Percentiles rank a stretch among this genome's conserved stretches.
phyloP scores from a whole-genome alignment of 2,113 vertebrate species.

The Physeter macrocephalus region DNA sequence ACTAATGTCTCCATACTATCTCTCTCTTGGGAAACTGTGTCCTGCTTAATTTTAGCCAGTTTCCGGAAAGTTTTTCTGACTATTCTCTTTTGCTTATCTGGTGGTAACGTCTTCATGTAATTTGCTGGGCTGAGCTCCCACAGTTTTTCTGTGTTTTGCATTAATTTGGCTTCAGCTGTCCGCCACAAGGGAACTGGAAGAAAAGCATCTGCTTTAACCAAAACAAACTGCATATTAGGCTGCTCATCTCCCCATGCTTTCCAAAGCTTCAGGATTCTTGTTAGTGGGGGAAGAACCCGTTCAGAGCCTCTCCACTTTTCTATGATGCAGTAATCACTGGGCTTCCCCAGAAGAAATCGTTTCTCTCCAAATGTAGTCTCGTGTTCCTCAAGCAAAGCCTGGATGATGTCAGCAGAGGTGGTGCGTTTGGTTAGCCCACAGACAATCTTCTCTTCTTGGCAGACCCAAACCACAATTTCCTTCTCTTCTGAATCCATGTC shows the following conservation, averaged over 20 bases:
- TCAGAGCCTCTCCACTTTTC: slow-evolving; percentile 96
- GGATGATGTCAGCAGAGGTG: slow-evolving; percentile 90
- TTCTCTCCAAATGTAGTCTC: slow-evolving; percentile 85
- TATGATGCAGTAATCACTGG: slow-evolving; percentile 92
- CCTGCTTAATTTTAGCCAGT: slow-evolving; percentile 91
- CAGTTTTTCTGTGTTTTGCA: slow-evolving; percentile 81
- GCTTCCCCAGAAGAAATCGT: slow-evolving; percentile 86
- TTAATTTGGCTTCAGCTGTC: slow-evolving; percentile 82
- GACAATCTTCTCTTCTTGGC: slow-evolving; percentile 94
- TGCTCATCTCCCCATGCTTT: slow-evolving; percentile 94
- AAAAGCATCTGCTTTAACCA: slow-evolving; percentile 91
- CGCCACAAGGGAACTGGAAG: slow-evolving; percentile 85
- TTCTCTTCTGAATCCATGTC: slow-evolving; percentile 85
- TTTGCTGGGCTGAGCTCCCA: slow-evolving; percentile 84
- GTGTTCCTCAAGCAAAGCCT: slow-evolving; percentile 94
- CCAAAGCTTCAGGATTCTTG: slow-evolving; percentile 94
- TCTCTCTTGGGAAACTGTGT: slow-evolving; percentile 78
- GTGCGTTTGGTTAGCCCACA: slow-evolving; percentile 95
- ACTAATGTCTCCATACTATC: slow-evolving; percentile 90
- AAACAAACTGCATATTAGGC: slow-evolving; percentile 88
- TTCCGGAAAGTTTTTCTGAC: slow-evolving; percentile 95
- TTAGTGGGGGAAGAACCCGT: slow-evolving; percentile 90
- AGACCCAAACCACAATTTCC: slow-evolving; percentile 94
- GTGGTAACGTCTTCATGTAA: slow-evolving; percentile 87
- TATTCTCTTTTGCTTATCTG: slow-evolving; percentile 92